Evolutionary conservation across 2,888 invertebrate species (phyloP).

Genomic region (Calliphora vomitoria): DNA sequence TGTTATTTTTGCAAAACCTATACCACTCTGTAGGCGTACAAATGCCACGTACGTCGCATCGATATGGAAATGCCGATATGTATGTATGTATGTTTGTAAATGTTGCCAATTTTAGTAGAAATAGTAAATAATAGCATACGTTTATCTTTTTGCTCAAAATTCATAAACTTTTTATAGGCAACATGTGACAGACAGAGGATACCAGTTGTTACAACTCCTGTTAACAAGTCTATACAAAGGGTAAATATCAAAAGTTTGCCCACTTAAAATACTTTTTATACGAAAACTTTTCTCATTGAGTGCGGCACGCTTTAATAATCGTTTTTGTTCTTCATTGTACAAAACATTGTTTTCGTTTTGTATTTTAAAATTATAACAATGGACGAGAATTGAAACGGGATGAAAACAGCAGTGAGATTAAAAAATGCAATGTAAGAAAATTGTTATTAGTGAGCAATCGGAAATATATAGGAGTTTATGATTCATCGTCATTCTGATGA

Average conservation of each 20-base stretch:
- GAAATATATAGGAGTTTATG: too few relatives aligned
- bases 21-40: too few relatives aligned
- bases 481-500: too few relatives aligned
- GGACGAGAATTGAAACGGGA: background rate
- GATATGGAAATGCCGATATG: too few relatives aligned
- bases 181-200: slow-evolving; percentile 34
- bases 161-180: slow-evolving; percentile 25
- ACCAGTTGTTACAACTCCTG: slow-evolving; percentile 35
- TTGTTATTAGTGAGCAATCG: background rate
- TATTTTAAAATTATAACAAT: background rate
- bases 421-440: background rate
- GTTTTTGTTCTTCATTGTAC: slow-evolving; percentile 3
- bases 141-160: background rate
- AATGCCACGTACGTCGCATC: too few relatives aligned
- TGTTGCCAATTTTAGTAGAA: background rate
- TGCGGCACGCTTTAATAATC: slow-evolving; percentile 22
- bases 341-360: background rate
- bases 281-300: slow-evolving; percentile 34
- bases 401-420: slow-evolving; percentile 3
- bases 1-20: too few relatives aligned
- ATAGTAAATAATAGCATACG: background rate
- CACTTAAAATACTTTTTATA: slow-evolving; percentile 18
- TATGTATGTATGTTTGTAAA: too few relatives aligned
- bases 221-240: slow-evolving; percentile 17
- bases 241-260: slow-evolving; percentile 27